phyloP scores from a whole-genome alignment of 1,140 invertebrate species.

The Leptoteleia sp. region DNA sequence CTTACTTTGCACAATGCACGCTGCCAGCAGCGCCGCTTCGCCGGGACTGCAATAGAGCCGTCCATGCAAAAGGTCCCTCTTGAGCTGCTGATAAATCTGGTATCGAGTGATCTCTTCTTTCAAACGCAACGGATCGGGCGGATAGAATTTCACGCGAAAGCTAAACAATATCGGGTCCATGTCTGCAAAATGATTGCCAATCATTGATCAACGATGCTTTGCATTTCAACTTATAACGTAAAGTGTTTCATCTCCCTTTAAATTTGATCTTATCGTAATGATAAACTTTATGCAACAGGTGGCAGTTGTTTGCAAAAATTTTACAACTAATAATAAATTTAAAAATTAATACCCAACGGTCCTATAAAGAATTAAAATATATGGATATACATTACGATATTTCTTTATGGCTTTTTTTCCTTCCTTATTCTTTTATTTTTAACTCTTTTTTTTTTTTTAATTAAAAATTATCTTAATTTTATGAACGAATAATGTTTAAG shows the following conservation, averaged over 20 bases:
- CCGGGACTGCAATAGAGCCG: constrained; percentile 94
- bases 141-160: constrained; percentile 97
- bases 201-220: constrained; percentile 1
- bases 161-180: constrained; percentile 93
- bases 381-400: too few species aligned
- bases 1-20: constrained; percentile 96
- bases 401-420: too few species aligned
- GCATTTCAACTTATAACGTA: too few species aligned
- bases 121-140: constrained; percentile 91
- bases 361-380: too few species aligned
- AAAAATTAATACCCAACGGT: too few species aligned
- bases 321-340: too few species aligned
- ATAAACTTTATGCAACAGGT: too few species aligned
- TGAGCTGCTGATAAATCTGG: constrained; percentile 96
- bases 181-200: constrained; percentile 82
- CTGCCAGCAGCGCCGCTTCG: constrained; percentile 94
- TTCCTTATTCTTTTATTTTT: too few species aligned
- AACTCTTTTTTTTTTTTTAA: too few species aligned
- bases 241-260: neutral
- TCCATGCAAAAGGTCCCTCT: constrained; percentile 96
- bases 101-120: constrained; percentile 95
- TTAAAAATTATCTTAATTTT: too few species aligned
- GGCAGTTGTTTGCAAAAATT: too few species aligned
- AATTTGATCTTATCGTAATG: neutral
- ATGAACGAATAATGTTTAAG: too few species aligned